phyloP scores from a whole-genome alignment of 2,888 invertebrate species.

The Oscheius myriophilus region DNA sequence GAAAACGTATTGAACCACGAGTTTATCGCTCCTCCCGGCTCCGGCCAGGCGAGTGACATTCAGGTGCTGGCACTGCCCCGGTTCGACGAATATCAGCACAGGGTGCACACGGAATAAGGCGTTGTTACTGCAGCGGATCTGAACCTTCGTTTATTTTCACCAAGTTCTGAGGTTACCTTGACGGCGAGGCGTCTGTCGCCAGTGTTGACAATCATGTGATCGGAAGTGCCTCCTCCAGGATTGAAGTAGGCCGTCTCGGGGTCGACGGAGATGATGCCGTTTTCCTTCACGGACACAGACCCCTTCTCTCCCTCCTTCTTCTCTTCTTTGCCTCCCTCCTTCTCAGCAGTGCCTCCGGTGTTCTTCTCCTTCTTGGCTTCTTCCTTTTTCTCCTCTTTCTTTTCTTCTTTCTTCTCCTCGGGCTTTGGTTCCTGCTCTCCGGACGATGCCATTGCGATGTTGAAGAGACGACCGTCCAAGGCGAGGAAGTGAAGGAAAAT shows the following conservation, averaged over 20 bases:
- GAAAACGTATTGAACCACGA: conserved; percentile 13
- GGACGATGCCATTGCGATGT: no score
- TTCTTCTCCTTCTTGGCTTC: background rate
- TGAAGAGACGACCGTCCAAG: no score
- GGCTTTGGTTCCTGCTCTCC: no score
- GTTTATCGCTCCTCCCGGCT: conserved; percentile 16
- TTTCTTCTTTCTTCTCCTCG: no score
- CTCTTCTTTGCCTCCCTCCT: conserved; percentile 10
- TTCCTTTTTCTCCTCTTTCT: background rate
- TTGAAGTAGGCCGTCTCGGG: conserved; percentile 25
- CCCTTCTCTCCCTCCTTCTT: background rate
- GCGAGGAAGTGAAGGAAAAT: no score
- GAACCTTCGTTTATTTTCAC: no score
- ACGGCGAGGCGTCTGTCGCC: conserved; percentile 13
- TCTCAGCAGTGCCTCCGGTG: no score
- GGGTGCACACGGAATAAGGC: conserved; percentile 13
- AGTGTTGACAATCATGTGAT: conserved; percentile 22
- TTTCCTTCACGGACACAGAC: background rate
- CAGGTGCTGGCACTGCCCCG: conserved; percentile 10
- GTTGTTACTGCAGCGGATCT: conserved; percentile 21
- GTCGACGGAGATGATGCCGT: conserved; percentile 2
- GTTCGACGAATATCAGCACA: conserved; percentile 11
- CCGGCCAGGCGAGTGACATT: conserved; percentile 16
- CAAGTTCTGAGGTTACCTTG: background rate
- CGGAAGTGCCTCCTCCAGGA: conserved; percentile 19